Evolutionary conservation across 2,888 invertebrate genomes (phyloP).

Genomic region (Ditula angustiorana): DNA sequence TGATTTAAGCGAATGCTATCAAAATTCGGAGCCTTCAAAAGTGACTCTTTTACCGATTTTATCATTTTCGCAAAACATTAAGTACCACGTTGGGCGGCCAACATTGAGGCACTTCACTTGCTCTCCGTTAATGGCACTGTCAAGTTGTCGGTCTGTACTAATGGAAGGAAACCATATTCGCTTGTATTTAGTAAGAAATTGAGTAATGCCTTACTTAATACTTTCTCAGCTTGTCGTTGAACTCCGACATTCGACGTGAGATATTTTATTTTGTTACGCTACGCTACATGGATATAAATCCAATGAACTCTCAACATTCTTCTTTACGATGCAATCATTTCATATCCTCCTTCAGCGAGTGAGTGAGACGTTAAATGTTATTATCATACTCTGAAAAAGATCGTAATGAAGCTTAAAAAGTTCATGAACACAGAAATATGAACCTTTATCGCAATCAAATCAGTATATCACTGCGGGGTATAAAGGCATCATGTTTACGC

Average conservation of each 20-base stretch:
- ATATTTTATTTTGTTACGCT: constrained; percentile 2
- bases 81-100: constrained; percentile 24
- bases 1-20: background rate
- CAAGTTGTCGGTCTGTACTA: constrained; percentile 35
- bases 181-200: constrained; percentile 23
- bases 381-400: background rate
- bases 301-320: constrained; percentile 10
- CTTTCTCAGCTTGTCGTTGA: constrained; percentile 21
- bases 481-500: background rate
- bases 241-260: constrained; percentile 19
- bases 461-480: background rate
- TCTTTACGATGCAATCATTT: constrained; percentile 20
- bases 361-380: background rate
- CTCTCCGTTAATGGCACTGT: constrained; percentile 36
- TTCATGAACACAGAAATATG: background rate
- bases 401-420: background rate
- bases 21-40: background rate
- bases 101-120: constrained; percentile 17
- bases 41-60: constrained; percentile 9
- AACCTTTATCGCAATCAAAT: background rate
- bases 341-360: background rate
- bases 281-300: constrained; percentile 6
- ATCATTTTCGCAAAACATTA: constrained; percentile 15
- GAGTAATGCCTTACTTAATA: constrained; percentile 23
- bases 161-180: constrained; percentile 33